These are phyloP conservation scores for Apis dorsata DNA, from an alignment of 1,140 invertebrate genomes.

Conservation along the genomic window DNA sequence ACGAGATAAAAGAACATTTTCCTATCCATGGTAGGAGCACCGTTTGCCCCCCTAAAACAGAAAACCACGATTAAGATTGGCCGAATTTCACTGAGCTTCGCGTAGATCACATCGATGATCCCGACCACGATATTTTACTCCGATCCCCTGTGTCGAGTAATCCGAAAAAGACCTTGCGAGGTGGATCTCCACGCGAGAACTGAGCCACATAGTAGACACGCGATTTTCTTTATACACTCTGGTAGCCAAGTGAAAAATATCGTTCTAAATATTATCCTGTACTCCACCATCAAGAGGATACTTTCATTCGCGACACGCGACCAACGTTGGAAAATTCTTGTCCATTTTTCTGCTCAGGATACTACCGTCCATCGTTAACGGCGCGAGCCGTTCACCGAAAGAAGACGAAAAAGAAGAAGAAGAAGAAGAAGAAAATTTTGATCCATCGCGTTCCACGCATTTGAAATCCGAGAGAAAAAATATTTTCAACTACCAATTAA, in stretches of 20 bases:
- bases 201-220: conserved; percentile 79
- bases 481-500: no score
- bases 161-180: conserved; percentile 58
- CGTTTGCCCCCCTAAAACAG: conserved; percentile 8
- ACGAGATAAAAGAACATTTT: conserved; percentile 73
- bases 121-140: conserved; percentile 34
- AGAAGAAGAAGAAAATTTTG: no score
- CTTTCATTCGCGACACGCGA: conserved; percentile 81
- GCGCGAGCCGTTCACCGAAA: neutral
- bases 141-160: conserved; percentile 24
- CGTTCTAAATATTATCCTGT: conserved; percentile 81
- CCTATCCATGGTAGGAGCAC: neutral
- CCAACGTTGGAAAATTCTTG: conserved; percentile 75
- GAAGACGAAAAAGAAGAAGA: neutral
- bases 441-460: no score
- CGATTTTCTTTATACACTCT: conserved; percentile 81
- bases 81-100: conserved; percentile 61
- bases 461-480: no score
- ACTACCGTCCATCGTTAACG: conserved; percentile 28
- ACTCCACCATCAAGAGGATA: conserved; percentile 71
- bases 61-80: conserved; percentile 36
- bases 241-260: conserved; percentile 81
- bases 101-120: conserved; percentile 69
- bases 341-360: conserved; percentile 53
- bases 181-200: conserved; percentile 74